Evolutionary conservation across 2,797 vertebrate species (phyloP), one percentile per base, ranked within the genome.

Genomic region (Poeciliopsis infans): DNA sequence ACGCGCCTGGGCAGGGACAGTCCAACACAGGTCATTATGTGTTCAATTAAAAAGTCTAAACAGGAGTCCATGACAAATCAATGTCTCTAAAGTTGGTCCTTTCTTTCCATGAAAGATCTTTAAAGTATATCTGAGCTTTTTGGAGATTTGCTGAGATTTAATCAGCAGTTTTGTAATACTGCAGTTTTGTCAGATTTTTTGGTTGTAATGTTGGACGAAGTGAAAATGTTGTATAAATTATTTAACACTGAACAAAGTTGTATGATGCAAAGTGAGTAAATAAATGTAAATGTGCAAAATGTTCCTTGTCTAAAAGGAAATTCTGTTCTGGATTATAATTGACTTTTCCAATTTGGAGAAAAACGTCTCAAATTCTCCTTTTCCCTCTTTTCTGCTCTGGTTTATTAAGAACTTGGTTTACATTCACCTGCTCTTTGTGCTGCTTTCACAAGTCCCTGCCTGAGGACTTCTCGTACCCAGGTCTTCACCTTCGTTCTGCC

Each of bases 361-460:
- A 33, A 64, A 7, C 6, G 0, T 20, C 33, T 36, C 15, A 1
- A 2, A 0, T 31, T 2, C 2, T 16, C 16, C 7, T 39, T 8
- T 66, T 39, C 36, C 18, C 23, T 36, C 16, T 36, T 11, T 39
- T 66, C 16, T 66, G 33, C 61, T 39, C 33, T 3, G 61, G 16
- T 23, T 36, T 2, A 11, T 66, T 10, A 66, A 18, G 28, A 61
- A 33, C 6, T 80, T n/a, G 31, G 25, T 4, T 41, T 39, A 8
- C 39, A 64, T 78, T 92, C 85, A 98, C 97, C 97, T 95, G 97
- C 98, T 92, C 96, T 97, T 83, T 98, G 97, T 25, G 97, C 97
- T 0, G 97, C 97, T 90, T 96, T 96, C 80, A 98, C 97, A 82
- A 98, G 93, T 5, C 97, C 97, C 39, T 96, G 96, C 15, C 97